Evolutionary conservation across 2,113 vertebrate species (phyloP).

Genomic region (Paramormyrops kingsleyae): DNA sequence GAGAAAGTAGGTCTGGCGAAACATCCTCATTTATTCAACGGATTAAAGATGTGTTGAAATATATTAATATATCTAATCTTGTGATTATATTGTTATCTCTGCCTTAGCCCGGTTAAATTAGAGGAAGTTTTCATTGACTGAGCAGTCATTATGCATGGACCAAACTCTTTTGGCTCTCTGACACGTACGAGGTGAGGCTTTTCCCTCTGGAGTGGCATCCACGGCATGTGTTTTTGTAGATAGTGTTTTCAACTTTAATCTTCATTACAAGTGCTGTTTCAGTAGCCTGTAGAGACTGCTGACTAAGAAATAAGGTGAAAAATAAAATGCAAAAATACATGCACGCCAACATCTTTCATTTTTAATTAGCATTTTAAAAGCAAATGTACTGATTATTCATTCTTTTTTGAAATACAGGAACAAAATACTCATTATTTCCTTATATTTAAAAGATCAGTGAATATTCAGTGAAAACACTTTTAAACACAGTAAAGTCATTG

Average conservation of each 20-base stretch:
- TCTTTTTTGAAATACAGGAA: background rate
- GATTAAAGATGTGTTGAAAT: constrained; percentile 12
- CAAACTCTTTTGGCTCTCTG: background rate
- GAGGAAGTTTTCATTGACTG: constrained; percentile 17
- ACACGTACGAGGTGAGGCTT: background rate
- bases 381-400: background rate
- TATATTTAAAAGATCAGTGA: background rate
- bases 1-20: background rate
- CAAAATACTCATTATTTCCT: background rate
- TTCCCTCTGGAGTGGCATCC: background rate
- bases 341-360: background rate
- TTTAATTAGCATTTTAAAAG: background rate
- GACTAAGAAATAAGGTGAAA: background rate
- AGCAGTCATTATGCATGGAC: constrained; percentile 16
- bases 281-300: background rate
- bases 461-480: background rate
- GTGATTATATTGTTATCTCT: constrained; percentile 21
- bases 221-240: background rate
- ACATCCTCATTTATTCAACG: constrained; percentile 1
- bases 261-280: background rate
- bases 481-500: background rate
- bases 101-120: constrained; percentile 19
- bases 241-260: background rate
- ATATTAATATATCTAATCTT: constrained; percentile 16
- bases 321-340: background rate